Conservation (phyloP, 37 sponge, comb jelly and placozoan species). For the Chondrosia reniformis region DNA sequence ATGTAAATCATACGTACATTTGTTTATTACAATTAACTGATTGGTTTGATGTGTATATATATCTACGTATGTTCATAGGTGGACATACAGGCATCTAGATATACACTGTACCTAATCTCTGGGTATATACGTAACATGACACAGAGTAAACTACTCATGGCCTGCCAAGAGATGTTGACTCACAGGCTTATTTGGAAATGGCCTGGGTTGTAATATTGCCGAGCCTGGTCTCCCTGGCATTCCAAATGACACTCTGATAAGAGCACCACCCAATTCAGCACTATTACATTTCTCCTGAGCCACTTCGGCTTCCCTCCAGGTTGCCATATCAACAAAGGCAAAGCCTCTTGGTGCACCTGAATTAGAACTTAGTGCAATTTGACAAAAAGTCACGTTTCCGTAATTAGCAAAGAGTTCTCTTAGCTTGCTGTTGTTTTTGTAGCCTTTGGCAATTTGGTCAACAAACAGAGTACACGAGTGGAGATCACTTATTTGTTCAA, state of each 20-base stretch:
- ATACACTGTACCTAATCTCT: conserved; percentile 1
- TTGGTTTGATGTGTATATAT: not conserved
- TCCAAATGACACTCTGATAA: conserved; percentile 69
- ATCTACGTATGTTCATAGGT: conserved; percentile 15
- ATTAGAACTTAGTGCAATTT: conserved; percentile 52
- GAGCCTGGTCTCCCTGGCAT: conserved; percentile 85
- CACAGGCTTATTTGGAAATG: not conserved
- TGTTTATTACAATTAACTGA: too few relatives aligned
- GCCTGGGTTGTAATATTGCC: conserved; percentile 62
- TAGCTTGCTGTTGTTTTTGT: conserved; percentile 28
- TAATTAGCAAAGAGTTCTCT: conserved; percentile 33
- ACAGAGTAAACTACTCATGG: not conserved
- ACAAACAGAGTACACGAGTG: conserved; percentile 75
- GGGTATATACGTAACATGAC: not conserved
- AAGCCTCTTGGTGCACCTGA: conserved; percentile 61
- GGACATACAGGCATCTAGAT: conserved; percentile 5
- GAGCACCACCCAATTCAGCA: conserved; percentile 22
- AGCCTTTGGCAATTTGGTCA: conserved; percentile 67
- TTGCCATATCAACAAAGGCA: conserved; percentile 77
- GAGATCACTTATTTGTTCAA: conserved; percentile 53
- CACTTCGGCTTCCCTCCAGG: conserved; percentile 52
- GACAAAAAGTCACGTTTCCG: conserved; percentile 74
- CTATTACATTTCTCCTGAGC: conserved; percentile 50
- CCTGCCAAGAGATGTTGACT: too few relatives aligned
- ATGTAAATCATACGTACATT: too few relatives aligned